Evolutionary conservation across 2,113 vertebrate genomes (phyloP).

Genomic region (Sapajus apella): DNA sequence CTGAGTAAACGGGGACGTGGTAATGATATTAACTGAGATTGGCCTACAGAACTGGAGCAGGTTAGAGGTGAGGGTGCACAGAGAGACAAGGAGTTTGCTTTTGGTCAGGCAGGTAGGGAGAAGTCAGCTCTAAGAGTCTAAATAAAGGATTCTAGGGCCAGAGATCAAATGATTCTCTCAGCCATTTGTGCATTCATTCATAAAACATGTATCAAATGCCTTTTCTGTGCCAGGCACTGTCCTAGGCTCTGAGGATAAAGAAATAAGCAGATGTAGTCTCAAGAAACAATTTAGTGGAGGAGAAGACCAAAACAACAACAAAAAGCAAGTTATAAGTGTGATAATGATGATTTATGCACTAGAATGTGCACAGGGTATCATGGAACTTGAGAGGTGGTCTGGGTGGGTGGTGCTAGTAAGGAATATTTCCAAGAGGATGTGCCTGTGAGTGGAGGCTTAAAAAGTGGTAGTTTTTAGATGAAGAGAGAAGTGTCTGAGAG

Average conservation of each 20-base stretch:
- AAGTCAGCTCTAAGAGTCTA: neutral
- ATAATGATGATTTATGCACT: neutral
- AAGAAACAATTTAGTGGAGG: neutral
- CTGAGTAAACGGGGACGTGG: neutral
- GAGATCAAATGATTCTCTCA: neutral
- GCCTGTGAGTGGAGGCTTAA: neutral
- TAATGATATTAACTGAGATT: neutral
- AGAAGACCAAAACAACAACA: neutral
- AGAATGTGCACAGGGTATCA: neutral
- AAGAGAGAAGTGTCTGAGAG: neutral
- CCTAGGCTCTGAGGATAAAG: neutral
- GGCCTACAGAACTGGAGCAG: neutral
- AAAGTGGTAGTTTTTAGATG: neutral
- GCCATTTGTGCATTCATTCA: neutral
- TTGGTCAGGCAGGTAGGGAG: neutral
- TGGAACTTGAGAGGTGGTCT: neutral
- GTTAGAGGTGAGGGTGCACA: neutral
- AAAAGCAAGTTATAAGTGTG: neutral
- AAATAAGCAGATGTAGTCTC: neutral
- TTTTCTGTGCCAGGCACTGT: neutral
- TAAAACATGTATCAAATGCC: neutral
- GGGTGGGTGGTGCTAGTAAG: neutral
- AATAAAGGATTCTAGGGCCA: neutral
- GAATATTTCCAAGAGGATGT: neutral
- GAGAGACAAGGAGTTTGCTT: neutral